phyloP scores from a whole-genome alignment of 2,113 vertebrate genomes.

The Muntiacus muntjak region DNA sequence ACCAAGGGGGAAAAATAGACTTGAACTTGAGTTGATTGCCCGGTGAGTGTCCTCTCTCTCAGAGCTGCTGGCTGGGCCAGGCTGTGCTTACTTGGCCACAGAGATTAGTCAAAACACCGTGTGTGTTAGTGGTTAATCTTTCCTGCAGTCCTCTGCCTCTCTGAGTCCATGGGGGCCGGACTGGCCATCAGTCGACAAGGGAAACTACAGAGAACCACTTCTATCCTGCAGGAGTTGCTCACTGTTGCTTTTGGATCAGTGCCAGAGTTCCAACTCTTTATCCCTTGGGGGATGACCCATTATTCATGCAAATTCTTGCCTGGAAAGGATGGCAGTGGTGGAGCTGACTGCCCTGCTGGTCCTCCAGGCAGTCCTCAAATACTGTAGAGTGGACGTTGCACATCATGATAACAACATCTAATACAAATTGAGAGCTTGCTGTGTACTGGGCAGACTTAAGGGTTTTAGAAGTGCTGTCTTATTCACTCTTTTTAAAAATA shows the following conservation, averaged over 20 bases:
- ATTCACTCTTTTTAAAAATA: background rate
- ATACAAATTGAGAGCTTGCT: background rate
- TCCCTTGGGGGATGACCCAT: background rate
- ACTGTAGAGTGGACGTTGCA: background rate
- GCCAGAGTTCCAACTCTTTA: background rate
- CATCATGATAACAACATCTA: background rate
- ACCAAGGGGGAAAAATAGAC: background rate
- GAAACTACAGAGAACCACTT: background rate
- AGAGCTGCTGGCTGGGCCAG: background rate
- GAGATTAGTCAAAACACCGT: background rate
- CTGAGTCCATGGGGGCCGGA: background rate
- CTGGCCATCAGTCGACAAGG: accelerated
- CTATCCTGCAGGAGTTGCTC: background rate
- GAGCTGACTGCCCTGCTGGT: too few species aligned
- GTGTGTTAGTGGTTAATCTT: background rate
- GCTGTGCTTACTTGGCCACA: background rate
- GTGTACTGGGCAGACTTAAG: background rate
- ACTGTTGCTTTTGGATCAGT: background rate
- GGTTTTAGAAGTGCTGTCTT: background rate
- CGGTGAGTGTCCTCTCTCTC: background rate
- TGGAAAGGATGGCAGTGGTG: background rate
- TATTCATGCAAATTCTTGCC: background rate
- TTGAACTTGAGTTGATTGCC: background rate
- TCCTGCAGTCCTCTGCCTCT: background rate
- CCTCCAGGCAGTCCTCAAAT: background rate